Evolutionary conservation across 2,888 invertebrate species (phyloP).

Genomic region (Conchocele bisecta): DNA sequence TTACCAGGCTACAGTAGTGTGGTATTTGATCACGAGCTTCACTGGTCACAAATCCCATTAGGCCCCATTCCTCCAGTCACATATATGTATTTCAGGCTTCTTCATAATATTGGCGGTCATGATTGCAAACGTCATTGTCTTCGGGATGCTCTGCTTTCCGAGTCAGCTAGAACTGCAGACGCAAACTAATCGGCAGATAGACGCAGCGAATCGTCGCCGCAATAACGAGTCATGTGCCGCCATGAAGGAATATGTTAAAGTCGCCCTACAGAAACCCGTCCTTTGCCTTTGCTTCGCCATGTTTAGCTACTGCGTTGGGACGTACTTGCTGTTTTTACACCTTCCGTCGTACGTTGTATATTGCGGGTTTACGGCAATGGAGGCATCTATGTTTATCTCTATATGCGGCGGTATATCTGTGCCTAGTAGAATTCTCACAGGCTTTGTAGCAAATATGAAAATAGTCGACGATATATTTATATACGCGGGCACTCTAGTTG

Average conservation of each 20-base stretch:
- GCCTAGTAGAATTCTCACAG: constrained; percentile 37
- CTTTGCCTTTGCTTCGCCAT: constrained; percentile 31
- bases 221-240: neutral
- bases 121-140: constrained; percentile 28
- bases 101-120: constrained; percentile 43
- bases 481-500: constrained; percentile 21
- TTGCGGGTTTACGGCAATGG: constrained; percentile 22
- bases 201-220: neutral
- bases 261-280: constrained; percentile 28
- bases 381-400: constrained; percentile 35
- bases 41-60: too few species aligned
- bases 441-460: constrained; percentile 20
- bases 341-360: constrained; percentile 32
- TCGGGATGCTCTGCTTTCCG: constrained; percentile 48
- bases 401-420: constrained; percentile 30
- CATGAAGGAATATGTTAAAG: constrained; percentile 8
- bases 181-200: constrained; percentile 6
- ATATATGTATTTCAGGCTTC: too few species aligned
- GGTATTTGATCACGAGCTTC: too few species aligned
- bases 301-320: constrained; percentile 30
- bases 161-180: constrained; percentile 35
- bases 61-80: too few species aligned
- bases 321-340: constrained; percentile 24
- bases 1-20: too few species aligned
- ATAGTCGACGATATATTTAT: constrained; percentile 17